Percentiles rank a stretch among this genome's conserved stretches.
Evolutionary conservation across 2,113 vertebrate genomes (phyloP).

Genomic region (Stigmatopora argus): DNA sequence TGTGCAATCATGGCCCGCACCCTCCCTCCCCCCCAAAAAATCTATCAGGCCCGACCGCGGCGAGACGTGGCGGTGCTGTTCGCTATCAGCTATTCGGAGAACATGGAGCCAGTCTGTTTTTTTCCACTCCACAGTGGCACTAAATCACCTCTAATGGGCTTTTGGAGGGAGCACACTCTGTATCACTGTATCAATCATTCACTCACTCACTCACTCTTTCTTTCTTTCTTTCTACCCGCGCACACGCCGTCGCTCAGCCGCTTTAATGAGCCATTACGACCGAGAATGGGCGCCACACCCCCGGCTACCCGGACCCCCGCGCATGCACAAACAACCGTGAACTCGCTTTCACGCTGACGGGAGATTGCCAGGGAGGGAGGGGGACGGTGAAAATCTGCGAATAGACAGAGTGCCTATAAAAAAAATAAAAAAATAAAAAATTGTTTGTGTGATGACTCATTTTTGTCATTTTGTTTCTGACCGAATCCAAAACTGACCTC

Average conservation of each 20-base stretch:
- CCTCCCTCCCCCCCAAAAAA: not conserved
- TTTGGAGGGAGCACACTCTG: slow-evolving; percentile 53
- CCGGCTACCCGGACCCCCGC: slow-evolving; percentile 22
- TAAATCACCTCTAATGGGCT: slow-evolving; percentile 70
- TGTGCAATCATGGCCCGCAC: not conserved
- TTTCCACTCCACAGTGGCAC: slow-evolving; percentile 48
- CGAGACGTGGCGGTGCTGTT: slow-evolving; percentile 26
- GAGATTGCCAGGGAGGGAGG: slow-evolving; percentile 52
- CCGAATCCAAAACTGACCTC: too few relatives aligned
- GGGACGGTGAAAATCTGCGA: too few relatives aligned
- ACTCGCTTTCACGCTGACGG: slow-evolving; percentile 49
- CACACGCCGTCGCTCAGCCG: slow-evolving; percentile 56
- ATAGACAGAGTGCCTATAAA: too few relatives aligned
- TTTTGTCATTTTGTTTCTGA: too few relatives aligned
- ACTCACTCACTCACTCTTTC: slow-evolving; percentile 24
- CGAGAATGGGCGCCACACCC: slow-evolving; percentile 49
- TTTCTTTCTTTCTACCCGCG: slow-evolving; percentile 54
- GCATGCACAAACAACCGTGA: slow-evolving; percentile 27
- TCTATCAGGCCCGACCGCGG: not conserved
- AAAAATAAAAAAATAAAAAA: too few relatives aligned
- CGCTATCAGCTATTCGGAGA: slow-evolving; percentile 41
- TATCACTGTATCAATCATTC: slow-evolving; percentile 66
- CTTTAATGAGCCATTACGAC: slow-evolving; percentile 70
- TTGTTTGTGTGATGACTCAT: too few relatives aligned
- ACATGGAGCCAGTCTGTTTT: slow-evolving; percentile 42